phyloP scores from a whole-genome alignment of 2,888 invertebrate genomes.

The Julus scanicus region DNA sequence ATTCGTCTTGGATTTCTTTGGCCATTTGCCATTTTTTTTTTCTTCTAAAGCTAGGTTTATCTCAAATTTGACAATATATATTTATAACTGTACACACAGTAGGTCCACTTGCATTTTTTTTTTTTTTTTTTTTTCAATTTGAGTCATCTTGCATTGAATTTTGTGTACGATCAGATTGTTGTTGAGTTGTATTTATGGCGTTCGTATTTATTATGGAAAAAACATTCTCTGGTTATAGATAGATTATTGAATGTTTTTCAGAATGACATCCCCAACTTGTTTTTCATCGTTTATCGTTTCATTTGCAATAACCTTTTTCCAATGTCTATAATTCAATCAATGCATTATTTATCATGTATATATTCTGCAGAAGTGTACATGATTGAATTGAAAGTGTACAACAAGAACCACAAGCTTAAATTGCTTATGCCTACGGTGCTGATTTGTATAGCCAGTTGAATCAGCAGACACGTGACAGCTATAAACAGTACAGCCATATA shows the following conservation, averaged over 20 bases:
- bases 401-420: not conserved
- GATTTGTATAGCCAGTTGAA: not conserved
- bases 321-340: too few relatives aligned
- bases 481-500: not conserved
- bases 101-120: not conserved
- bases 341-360: too few relatives aligned
- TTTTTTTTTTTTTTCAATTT: not conserved
- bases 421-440: not conserved
- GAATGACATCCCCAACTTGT: too few relatives aligned
- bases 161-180: not conserved
- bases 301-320: too few relatives aligned
- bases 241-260: too few relatives aligned
- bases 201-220: too few relatives aligned
- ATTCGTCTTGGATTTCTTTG: not conserved
- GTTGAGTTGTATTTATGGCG: too few relatives aligned
- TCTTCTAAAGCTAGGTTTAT: not conserved
- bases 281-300: too few relatives aligned
- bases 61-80: not conserved
- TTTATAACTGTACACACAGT: not conserved
- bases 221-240: too few relatives aligned
- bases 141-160: not conserved
- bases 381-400: too few relatives aligned
- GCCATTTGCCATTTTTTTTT: constrained; percentile 4
- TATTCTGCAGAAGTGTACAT: too few relatives aligned
- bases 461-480: not conserved